These are phyloP conservation scores for Sceloporus undulatus DNA, from an alignment of 2,113 vertebrate genomes.

Conservation along the genomic window DNA sequence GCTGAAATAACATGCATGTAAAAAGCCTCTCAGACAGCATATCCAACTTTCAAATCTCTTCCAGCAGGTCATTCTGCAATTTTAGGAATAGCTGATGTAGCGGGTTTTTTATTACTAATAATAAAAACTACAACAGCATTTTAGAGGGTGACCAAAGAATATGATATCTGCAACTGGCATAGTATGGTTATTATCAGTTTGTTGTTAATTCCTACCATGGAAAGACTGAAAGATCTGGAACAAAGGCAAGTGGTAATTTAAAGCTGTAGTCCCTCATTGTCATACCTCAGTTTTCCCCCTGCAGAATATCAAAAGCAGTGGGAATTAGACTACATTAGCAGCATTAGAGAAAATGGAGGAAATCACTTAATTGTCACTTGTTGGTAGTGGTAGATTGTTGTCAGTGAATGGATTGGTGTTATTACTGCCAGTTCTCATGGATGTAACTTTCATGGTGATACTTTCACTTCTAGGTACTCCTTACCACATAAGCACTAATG, in stretches of 20 bases:
- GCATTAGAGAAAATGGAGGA: neutral
- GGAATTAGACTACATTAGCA: conserved; percentile 35
- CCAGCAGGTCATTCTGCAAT: no score
- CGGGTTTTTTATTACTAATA: no score
- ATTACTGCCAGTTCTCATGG: conserved; percentile 22
- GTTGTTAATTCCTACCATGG: neutral
- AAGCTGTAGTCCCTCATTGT: neutral
- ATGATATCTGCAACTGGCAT: conserved; percentile 12
- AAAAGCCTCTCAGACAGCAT: no score
- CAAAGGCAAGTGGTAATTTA: neutral
- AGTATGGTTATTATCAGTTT: neutral
- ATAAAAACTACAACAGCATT: neutral
- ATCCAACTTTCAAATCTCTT: no score
- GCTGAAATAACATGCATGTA: no score
- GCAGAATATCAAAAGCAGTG: conserved; percentile 16
- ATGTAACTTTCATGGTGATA: conserved; percentile 19
- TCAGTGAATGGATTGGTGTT: conserved; percentile 17
- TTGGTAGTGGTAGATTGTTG: conserved; percentile 8
- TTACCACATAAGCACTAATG: conserved; percentile 41
- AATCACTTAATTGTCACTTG: conserved; percentile 32
- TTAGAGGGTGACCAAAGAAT: neutral
- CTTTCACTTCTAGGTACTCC: conserved; percentile 32
- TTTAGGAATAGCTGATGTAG: no score
- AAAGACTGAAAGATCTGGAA: neutral
- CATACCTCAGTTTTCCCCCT: conserved; percentile 10